Base-by-base conservation (phyloP, 2,113 vertebrate genomes). In the Dicerorhinus sumatrensis region DNA sequence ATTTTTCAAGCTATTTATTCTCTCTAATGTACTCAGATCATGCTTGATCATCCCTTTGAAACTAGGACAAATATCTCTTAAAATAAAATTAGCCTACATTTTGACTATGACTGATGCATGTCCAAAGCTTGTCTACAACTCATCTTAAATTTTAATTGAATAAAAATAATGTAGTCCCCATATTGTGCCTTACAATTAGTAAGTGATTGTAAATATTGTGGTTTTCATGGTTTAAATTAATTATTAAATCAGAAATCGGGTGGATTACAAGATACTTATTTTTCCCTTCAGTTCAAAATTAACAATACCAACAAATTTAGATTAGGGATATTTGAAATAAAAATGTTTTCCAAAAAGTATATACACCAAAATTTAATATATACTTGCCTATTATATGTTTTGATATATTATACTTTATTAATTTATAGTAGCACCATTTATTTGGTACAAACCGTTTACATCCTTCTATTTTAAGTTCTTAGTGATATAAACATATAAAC, bases 241-340 rank as follows among this genome's bases (percentile, higher is more conserved):
- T 60, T 31, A 39, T 51, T 39, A 86, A 56, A 10, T 92, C 6
- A 83, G 31, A 87, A 87, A 58, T 46, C 3, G 75, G 36, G 3
- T 17, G 89, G 29, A 42, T 69, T 65, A 20, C 2, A 87, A 72
- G 25, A 60, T 3, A 81, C 2, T 1, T 56, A 48, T 89, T 79
- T 96, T 76, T 27, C 14, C 14, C 39, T 92, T 94, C 31, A 80
- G 16, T 83, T 93, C n/a, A 91, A 94, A 94, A 29, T 56, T 48
- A 69, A 62, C 12, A 96, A 20, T 12, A 72, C 39, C 3, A 46
- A 54, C 25, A 39, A 14, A 91, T 94, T 96, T 85, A 87, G 6
- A 69, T 67, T 80, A 79, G 33, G 11, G 3, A 21, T 36, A 62
- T 46, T 56, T 94, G 0, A 9, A 88, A 89, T 36, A 82, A 73